Evolutionary conservation across 2,797 vertebrate species (phyloP).

Genomic region (Selene dorsalis): DNA sequence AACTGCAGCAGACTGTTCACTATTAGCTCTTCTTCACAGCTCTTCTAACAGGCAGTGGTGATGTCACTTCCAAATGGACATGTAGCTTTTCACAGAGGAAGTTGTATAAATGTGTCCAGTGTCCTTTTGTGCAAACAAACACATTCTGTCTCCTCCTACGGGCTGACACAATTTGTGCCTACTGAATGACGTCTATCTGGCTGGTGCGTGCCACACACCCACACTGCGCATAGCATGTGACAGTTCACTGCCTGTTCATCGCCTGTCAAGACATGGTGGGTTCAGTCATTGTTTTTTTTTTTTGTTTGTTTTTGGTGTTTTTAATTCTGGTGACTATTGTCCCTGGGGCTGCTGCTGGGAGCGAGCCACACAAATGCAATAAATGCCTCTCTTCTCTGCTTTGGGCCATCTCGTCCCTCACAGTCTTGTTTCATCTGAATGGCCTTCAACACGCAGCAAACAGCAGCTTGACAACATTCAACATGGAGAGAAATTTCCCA

Average conservation of each 20-base stretch:
- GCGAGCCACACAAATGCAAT: conserved; percentile 28
- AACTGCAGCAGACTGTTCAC: not conserved
- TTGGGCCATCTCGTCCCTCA: not conserved
- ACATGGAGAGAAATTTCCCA: not conserved
- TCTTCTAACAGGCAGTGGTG: not conserved
- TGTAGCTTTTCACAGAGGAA: conserved; percentile 37
- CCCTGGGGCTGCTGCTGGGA: conserved; percentile 2
- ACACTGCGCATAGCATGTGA: conserved; percentile 33
- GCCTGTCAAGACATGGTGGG: not conserved
- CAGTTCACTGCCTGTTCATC: conserved; percentile 9
- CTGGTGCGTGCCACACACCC: conserved; percentile 35
- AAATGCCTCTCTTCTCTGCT: conserved; percentile 24
- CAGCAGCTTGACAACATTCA: conserved; percentile 7
- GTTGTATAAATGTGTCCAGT: conserved; percentile 26
- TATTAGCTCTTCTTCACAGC: not conserved
- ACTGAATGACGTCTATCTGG: conserved; percentile 54
- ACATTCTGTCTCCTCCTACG: conserved; percentile 51
- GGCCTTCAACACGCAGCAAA: conserved; percentile 4
- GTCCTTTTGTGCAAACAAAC: conserved; percentile 31
- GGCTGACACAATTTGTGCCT: conserved; percentile 38
- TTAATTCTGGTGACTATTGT: conserved; percentile 10
- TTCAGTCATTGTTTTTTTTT: not conserved
- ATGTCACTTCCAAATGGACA: conserved; percentile 28
- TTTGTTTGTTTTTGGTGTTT: too few species aligned
- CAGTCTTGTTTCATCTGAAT: conserved; percentile 3